Evolutionary conservation across 2,113 vertebrate species (phyloP).

Genomic region (Syngnathus floridae): DNA sequence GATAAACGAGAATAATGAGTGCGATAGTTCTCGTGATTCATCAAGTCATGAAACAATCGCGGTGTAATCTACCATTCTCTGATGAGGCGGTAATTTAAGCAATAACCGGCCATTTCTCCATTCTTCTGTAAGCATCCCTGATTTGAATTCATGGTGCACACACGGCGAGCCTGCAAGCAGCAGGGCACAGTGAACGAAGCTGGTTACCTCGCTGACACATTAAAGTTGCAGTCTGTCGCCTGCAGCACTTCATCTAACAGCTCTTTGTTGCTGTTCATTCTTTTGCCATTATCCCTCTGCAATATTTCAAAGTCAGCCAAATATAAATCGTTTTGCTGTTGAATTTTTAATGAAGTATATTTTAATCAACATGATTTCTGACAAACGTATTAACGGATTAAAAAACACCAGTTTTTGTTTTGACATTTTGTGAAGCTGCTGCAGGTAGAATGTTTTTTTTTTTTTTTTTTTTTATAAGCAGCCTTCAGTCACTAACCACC

Average conservation of each 20-base stretch:
- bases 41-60: too few species aligned
- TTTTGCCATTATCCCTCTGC: slow-evolving; percentile 3
- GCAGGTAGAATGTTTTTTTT: neutral
- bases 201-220: slow-evolving; percentile 12
- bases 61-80: too few species aligned
- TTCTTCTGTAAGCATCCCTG: neutral
- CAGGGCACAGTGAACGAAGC: slow-evolving; percentile 1
- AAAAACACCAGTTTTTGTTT: neutral
- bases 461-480: neutral
- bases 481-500: neutral
- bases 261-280: slow-evolving; percentile 7
- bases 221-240: slow-evolving; percentile 13
- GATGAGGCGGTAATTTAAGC: neutral
- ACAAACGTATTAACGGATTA: neutral
- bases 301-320: slow-evolving; percentile 4
- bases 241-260: slow-evolving; percentile 7
- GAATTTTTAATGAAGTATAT: slow-evolving; percentile 1
- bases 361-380: neutral
- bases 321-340: neutral
- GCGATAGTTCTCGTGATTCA: too few species aligned
- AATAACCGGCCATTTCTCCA: neutral
- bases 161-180: slow-evolving; percentile 1
- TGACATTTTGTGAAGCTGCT: neutral
- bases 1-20: too few species aligned
- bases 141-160: slow-evolving; percentile 8